Evolutionary conservation across 2,888 invertebrate species (phyloP).

Genomic region (Tetragnatha montana): DNA sequence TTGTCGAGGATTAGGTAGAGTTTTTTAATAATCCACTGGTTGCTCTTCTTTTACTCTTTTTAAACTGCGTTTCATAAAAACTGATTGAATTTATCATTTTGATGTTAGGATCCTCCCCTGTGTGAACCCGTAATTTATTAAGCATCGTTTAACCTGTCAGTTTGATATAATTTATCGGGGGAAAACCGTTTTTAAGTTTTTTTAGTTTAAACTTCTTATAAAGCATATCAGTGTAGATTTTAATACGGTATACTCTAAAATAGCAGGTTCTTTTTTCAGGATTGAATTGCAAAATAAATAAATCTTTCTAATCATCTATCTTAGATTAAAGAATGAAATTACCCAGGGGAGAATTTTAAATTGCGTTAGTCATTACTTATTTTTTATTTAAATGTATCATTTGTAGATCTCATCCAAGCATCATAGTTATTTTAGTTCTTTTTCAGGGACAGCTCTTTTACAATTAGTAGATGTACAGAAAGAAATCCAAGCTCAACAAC

Average conservation of each 20-base stretch:
- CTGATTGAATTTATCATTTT: constrained; percentile 51
- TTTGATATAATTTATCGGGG: background rate
- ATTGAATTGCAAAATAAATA: too few relatives aligned
- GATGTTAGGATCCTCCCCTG: constrained; percentile 6
- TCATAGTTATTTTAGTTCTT: constrained; percentile 71
- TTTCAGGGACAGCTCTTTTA: constrained; percentile 90
- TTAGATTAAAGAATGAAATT: too few relatives aligned
- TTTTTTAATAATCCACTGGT: constrained; percentile 29
- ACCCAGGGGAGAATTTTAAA: too few relatives aligned
- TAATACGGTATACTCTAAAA: too few relatives aligned
- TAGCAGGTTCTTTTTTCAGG: too few relatives aligned
- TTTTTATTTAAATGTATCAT: too few relatives aligned
- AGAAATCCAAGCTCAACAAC: constrained; percentile 94
- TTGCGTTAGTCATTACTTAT: too few relatives aligned
- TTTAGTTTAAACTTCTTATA: too few relatives aligned
- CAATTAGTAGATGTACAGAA: constrained; percentile 94
- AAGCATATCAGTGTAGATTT: too few relatives aligned
- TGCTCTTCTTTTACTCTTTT: constrained; percentile 3
- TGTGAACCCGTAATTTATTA: constrained; percentile 24
- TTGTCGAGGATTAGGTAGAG: constrained; percentile 14
- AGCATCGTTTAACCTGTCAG: background rate
- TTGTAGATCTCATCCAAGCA: too few relatives aligned
- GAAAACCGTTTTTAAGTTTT: background rate
- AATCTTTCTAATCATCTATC: too few relatives aligned
- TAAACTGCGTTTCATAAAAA: background rate